Base-by-base conservation (phyloP, 2,888 invertebrate species). In the Sceliomorpha sp. region DNA sequence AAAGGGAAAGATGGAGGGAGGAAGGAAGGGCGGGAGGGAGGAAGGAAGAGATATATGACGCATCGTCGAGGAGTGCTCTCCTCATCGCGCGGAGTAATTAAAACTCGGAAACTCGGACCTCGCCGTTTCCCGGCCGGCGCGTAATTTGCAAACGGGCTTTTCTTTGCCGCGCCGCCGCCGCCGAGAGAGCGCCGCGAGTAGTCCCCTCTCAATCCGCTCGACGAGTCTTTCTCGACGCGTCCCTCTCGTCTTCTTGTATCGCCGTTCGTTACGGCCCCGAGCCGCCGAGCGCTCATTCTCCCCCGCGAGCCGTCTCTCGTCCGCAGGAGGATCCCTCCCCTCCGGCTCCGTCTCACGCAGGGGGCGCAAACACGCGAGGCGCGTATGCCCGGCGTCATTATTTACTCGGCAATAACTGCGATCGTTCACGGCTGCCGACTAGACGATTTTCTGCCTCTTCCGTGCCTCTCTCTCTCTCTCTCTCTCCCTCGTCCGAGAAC, bases 21-120 rank as follows among this genome's bases (percentile, higher is more conserved):
- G 9, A 10, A 24, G 34, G 47, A 10, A 14, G 10, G 31, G 24
- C n/a, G n/a, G n/a, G 31, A 17, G 12, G 14, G 17, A 44, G 17
- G 9, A 10, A 24, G 34, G 47, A 10, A 14, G 10, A 24, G 24
- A 14, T 40, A 51, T 39, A 47, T 51, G 45, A 51, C 32, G 27
- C 42, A 60, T 53, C 37, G 55, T 55, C 24, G n/a, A 20, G 15
- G 34, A 51, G 24, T 51, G 20, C 45, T 26, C 39, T 51, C 17
- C 51, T 55, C 64, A 74, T 74, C 74, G 71, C 62, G 55, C 73
- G 74, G 73, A 80, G 81, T 83, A 83, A 83, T 83, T 83, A 83
- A 83, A 83, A 83, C 76, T 80, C 75, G 64, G 74, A 76, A 78
- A 77, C 75, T 81, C 77, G 66, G 64, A 72, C 47, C 40, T 74